Evolutionary conservation across 2,113 vertebrate species (phyloP).

Genomic region (Solenodon paradoxus): DNA sequence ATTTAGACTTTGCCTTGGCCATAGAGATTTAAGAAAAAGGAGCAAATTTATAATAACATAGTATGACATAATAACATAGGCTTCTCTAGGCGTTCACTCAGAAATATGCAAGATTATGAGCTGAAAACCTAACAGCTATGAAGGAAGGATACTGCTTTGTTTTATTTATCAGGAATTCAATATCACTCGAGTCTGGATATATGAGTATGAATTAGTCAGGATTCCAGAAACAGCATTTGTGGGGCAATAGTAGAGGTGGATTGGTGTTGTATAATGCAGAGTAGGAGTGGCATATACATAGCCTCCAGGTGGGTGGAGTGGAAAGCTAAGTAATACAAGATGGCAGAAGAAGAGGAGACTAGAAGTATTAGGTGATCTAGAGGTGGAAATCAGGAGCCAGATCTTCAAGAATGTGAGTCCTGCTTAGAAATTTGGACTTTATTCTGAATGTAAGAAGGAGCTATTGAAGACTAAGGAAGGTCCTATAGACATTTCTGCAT

Average conservation of each 20-base stretch:
- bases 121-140: not conserved
- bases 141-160: not conserved
- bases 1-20: not conserved
- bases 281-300: accelerated
- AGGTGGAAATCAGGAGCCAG: not conserved
- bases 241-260: not conserved
- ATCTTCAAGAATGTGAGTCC: not conserved
- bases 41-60: not conserved
- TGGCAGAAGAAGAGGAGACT: not conserved
- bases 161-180: not conserved
- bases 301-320: not conserved
- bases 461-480: not conserved
- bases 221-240: not conserved
- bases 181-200: not conserved
- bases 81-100: not conserved
- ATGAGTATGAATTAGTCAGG: not conserved
- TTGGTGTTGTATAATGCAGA: not conserved
- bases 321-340: not conserved
- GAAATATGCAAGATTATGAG: not conserved
- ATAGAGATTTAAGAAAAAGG: not conserved
- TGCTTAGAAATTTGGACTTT: not conserved
- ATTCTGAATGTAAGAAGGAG: not conserved
- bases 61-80: too few species aligned
- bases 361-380: not conserved
- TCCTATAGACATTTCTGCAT: not conserved